Evolutionary conservation across 2,888 invertebrate species (phyloP).

Genomic region (Hypolimnas misippus): DNA sequence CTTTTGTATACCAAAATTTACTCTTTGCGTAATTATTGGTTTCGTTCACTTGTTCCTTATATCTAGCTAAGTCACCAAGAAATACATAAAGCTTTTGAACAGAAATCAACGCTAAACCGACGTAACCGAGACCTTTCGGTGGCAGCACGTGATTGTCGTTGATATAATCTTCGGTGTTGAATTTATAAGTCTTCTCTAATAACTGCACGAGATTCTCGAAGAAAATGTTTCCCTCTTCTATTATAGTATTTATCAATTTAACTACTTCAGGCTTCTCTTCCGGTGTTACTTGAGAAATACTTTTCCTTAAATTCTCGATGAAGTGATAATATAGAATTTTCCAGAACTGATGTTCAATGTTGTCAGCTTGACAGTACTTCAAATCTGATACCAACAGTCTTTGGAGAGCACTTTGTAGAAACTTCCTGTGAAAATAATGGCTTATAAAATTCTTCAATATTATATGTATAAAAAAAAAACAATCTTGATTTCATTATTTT

Average conservation of each 20-base stretch:
- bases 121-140: constrained; percentile 86
- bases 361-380: constrained; percentile 93
- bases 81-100: constrained; percentile 95
- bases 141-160: constrained; percentile 84
- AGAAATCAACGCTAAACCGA: constrained; percentile 91
- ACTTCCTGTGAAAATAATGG: constrained; percentile 68
- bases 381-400: constrained; percentile 90
- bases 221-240: constrained; percentile 91
- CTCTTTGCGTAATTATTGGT: constrained; percentile 90
- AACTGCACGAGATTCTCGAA: constrained; percentile 89
- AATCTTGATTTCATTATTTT: no score
- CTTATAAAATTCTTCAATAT: no score
- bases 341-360: constrained; percentile 96
- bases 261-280: constrained; percentile 87
- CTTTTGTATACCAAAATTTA: constrained; percentile 94
- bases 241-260: constrained; percentile 86
- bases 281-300: constrained; percentile 84
- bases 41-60: constrained; percentile 93
- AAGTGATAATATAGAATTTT: constrained; percentile 94
- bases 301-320: constrained; percentile 91
- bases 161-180: constrained; percentile 86
- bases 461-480: no score
- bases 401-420: constrained; percentile 87
- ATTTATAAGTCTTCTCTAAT: constrained; percentile 90
- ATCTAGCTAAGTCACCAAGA: constrained; percentile 96